Conservation (phyloP, 2,888 invertebrate genomes). For the Balanococcus diminutus region DNA sequence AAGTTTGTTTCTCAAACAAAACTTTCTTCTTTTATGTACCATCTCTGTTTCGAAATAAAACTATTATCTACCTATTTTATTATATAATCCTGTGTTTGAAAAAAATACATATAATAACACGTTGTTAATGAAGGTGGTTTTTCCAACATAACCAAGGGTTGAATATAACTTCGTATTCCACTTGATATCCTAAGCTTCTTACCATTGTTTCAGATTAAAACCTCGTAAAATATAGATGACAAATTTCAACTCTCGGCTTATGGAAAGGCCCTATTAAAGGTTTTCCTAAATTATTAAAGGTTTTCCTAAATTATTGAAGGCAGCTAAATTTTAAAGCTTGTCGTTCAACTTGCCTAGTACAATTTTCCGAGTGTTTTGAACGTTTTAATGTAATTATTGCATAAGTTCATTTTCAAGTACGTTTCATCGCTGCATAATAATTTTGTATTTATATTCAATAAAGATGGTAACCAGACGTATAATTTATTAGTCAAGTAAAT, state of each 20-base stretch:
- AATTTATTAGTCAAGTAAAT: too few species aligned
- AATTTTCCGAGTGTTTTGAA: background rate
- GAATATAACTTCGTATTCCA: background rate
- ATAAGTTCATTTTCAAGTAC: background rate
- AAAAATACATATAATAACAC: background rate
- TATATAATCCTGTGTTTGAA: background rate
- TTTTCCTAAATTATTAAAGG: too few species aligned
- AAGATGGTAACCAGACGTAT: too few species aligned
- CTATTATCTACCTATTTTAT: background rate
- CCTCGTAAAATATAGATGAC: conserved; percentile 3
- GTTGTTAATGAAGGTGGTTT: background rate
- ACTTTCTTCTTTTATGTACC: background rate
- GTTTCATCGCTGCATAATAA: too few species aligned
- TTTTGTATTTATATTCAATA: too few species aligned
- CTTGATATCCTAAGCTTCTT: conserved; percentile 1
- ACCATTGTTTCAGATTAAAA: conserved; percentile 19
- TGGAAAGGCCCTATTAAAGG: background rate
- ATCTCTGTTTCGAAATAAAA: background rate
- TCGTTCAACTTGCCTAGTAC: background rate
- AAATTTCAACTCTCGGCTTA: background rate
- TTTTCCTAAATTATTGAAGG: conserved; percentile 11
- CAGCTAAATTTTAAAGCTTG: background rate
- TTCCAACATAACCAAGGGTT: background rate
- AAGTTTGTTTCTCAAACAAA: background rate
- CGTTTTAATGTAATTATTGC: background rate